Evolutionary conservation across 2,888 invertebrate genomes (phyloP), one percentile per base, ranked within the genome.

Genomic region (Clusia tigrina): DNA sequence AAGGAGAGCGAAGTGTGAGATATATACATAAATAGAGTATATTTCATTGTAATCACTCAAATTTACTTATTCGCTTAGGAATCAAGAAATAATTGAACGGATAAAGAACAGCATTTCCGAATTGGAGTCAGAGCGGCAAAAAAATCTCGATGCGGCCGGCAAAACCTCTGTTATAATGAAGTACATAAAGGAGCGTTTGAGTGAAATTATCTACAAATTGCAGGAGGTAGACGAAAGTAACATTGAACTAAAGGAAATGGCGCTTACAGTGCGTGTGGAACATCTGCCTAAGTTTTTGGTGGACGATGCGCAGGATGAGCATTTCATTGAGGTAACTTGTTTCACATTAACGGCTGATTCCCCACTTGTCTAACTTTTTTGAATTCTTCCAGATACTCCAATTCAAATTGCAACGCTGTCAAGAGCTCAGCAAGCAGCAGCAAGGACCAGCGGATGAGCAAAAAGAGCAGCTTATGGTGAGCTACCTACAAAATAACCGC

Each of bases 1-100:
- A 91, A 91, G 80, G 92, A 92, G 73, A 89, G 89, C 65, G 92
- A 93, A 84, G 89, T 90, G 93, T 93, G 83, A 85, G 88, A 65
- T 2, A 9, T 20, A 17, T 2, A 12, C 23, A 61, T 2, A 42
- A 48, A 48, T 48, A 48, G n/a, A n/a, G n/a, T n/a, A n/a, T n/a
- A n/a, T n/a, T n/a, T n/a, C n/a, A n/a, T n/a, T n/a, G n/a, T n/a
- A 48, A 20, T 17, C 17, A 6, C 5, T 24, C 25, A 18, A 54
- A 25, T 15, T n/a, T 48, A 9, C 20, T 9, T 48, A 20, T 20
- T 5, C 20, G 5, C 20, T 9, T 73, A 93, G 93, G 65, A 91
- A 90, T 68, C 89, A 90, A 72, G 91, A 91, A 69, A 88, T 90
- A 74, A 87, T 91, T 64, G 89, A 88, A 60, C 85, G 86, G 32